Evolutionary conservation across 1,140 invertebrate genomes (phyloP).

Genomic region (Branchinecta lynchi): DNA sequence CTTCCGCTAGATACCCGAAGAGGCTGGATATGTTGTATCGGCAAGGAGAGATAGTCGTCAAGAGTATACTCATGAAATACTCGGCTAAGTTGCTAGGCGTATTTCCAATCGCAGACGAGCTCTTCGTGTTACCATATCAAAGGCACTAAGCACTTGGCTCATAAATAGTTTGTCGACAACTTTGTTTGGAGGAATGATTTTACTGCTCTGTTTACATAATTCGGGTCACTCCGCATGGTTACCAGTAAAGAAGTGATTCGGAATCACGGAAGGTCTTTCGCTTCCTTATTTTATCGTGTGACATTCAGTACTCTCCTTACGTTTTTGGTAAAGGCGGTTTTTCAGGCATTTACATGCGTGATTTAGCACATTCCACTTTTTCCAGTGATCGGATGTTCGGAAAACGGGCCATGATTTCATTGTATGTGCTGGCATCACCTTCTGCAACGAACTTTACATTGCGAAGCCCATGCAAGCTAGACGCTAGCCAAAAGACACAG

Average conservation of each 20-base stretch:
- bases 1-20: no score
- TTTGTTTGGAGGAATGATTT: background rate
- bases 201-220: background rate
- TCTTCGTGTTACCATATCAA: background rate
- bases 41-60: no score
- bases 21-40: no score
- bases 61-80: no score
- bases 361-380: conserved; percentile 1
- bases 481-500: no score
- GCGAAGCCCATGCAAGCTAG: no score
- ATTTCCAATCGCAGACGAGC: background rate
- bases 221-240: background rate
- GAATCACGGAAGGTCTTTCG: background rate
- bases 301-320: background rate
- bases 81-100: no score
- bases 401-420: background rate
- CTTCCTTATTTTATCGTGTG: background rate
- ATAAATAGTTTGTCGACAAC: background rate
- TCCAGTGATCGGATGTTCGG: background rate
- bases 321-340: background rate
- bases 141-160: background rate
- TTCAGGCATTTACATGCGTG: conserved; percentile 4
- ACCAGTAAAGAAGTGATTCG: background rate
- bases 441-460: background rate
- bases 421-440: background rate